Percentiles rank a stretch among this genome's conserved stretches.
These are phyloP conservation scores for Cordilura impudica DNA, from an alignment of 2,888 invertebrate genomes.

Conservation along the genomic window DNA sequence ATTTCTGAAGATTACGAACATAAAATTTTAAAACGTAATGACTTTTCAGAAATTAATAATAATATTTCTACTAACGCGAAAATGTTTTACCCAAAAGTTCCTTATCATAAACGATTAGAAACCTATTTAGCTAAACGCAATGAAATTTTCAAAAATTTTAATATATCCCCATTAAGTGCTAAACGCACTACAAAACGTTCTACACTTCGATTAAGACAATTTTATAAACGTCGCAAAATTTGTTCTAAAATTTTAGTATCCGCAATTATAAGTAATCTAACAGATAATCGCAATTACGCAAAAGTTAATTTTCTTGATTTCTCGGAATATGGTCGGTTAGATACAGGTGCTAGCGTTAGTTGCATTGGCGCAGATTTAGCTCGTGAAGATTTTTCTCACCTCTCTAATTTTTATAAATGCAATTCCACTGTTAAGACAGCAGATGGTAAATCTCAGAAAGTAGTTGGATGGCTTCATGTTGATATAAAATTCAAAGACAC, in stretches of 20 bases:
- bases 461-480: neutral
- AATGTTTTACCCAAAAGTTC: neutral
- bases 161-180: neutral
- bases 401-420: neutral
- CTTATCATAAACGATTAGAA: neutral
- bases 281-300: constrained; percentile 4
- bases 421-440: neutral
- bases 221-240: neutral
- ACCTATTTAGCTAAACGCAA: neutral
- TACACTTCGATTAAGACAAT: neutral
- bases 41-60: neutral
- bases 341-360: neutral
- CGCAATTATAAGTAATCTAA: neutral
- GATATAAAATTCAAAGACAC: neutral
- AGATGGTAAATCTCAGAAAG: neutral
- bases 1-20: neutral
- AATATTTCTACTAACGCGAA: neutral
- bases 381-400: neutral
- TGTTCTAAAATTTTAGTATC: neutral
- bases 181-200: neutral
- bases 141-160: neutral
- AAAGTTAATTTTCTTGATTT: constrained; percentile 13
- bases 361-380: neutral
- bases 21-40: no score
- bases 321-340: neutral